Evolutionary conservation across 1,140 invertebrate genomes (phyloP).

Genomic region (Zaprionus ornatus): DNA sequence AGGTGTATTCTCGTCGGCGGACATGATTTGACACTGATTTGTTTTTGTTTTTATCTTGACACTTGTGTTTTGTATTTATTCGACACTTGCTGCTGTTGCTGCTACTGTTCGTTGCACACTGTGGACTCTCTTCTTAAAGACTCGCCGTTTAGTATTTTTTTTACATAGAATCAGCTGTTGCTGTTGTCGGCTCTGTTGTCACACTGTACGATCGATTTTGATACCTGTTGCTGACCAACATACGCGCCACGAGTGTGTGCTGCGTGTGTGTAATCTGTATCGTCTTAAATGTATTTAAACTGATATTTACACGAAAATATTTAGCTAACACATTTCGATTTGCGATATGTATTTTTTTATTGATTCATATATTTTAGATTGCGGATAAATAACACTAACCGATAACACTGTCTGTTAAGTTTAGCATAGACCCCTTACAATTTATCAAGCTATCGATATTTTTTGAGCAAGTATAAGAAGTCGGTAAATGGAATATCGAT

Average conservation of each 20-base stretch:
- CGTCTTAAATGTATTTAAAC: neutral
- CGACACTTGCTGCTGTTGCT: neutral
- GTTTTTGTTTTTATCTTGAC: neutral
- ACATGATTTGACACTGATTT: slow-evolving; percentile 39
- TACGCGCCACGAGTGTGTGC: neutral
- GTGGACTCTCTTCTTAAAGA: slow-evolving; percentile 1
- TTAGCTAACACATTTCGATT: slow-evolving; percentile 19
- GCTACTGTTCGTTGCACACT: slow-evolving; percentile 8
- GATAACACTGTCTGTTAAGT: slow-evolving; percentile 2
- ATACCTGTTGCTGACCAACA: slow-evolving; percentile 27
- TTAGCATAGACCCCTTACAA: neutral
- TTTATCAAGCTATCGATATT: neutral
- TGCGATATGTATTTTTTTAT: neutral
- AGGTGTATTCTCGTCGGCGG: slow-evolving; percentile 59
- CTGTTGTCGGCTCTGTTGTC: slow-evolving; percentile 11
- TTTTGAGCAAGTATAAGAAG: neutral
- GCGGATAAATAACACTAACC: neutral
- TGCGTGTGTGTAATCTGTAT: neutral
- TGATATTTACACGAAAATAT: slow-evolving; percentile 13
- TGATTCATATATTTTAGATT: neutral
- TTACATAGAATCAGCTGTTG: slow-evolving; percentile 26
- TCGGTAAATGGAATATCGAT: too few species aligned
- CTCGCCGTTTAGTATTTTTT: neutral
- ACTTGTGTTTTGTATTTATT: slow-evolving; percentile 3
- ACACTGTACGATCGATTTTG: slow-evolving; percentile 23